Percentiles rank a stretch among this genome's conserved stretches.
Conservation (phyloP, 2,113 vertebrate species). For the Centropus bengalensis region DNA sequence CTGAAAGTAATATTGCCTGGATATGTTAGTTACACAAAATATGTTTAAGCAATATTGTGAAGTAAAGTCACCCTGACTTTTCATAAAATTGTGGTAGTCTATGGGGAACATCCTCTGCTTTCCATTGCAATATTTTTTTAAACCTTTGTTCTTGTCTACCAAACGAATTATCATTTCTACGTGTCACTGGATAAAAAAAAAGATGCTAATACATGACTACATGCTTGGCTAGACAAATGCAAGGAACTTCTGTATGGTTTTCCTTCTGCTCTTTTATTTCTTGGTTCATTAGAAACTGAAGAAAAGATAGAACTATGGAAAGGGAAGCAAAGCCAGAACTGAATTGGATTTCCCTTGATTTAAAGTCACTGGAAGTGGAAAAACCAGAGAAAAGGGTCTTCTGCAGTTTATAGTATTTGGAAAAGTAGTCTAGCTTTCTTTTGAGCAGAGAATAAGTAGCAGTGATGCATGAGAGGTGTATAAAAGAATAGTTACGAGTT, state of each 20-base stretch:
- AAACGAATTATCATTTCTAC: not conserved
- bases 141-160: not conserved
- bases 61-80: not conserved
- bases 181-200: not conserved
- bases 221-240: not conserved
- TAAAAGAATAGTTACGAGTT: not conserved
- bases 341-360: not conserved
- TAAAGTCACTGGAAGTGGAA: not conserved
- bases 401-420: not conserved
- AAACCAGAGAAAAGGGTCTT: not conserved
- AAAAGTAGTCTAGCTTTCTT: not conserved
- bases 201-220: not conserved
- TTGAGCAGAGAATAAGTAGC: not conserved
- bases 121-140: not conserved
- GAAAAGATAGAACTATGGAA: not conserved
- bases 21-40: conserved; percentile 11
- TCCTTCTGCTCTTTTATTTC: not conserved
- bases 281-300: not conserved
- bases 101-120: not conserved
- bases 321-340: not conserved
- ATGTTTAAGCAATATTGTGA: not conserved
- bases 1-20: not conserved
- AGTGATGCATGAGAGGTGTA: not conserved
- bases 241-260: not conserved
- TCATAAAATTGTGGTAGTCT: not conserved